Evolutionary conservation across 2,113 vertebrate genomes (phyloP).

Genomic region (Macrotis lagotis): DNA sequence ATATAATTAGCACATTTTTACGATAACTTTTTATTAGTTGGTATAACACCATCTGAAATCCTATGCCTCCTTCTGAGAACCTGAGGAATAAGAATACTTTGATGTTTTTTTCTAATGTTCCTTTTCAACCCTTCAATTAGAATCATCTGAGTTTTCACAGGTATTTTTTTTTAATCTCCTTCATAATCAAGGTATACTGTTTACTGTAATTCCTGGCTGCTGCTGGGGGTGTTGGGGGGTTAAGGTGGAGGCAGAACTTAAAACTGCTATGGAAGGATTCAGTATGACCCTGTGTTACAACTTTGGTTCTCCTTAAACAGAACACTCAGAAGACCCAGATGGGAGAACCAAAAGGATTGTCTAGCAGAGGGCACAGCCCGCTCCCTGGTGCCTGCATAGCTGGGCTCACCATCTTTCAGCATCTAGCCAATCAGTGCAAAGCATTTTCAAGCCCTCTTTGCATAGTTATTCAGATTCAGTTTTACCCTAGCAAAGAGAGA

Average conservation of each 20-base stretch:
- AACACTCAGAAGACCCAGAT: too few species aligned
- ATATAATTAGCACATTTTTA: slow-evolving; percentile 80
- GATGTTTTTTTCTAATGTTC: background rate
- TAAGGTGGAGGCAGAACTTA: slow-evolving; percentile 44
- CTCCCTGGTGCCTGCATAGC: too few species aligned
- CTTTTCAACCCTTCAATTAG: slow-evolving; percentile 36
- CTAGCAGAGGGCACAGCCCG: too few species aligned
- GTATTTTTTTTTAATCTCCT: slow-evolving; percentile 53
- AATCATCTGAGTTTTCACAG: slow-evolving; percentile 55
- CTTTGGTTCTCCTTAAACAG: too few species aligned
- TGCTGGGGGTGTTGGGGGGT: slow-evolving; percentile 42
- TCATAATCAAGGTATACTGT: slow-evolving; percentile 54
- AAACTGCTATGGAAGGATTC: slow-evolving; percentile 22
- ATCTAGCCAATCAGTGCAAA: too few species aligned
- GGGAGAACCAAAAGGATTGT: too few species aligned
- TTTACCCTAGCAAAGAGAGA: too few species aligned
- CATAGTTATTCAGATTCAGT: too few species aligned
- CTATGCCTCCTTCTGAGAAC: slow-evolving; percentile 52
- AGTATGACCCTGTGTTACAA: too few species aligned
- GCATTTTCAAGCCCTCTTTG: too few species aligned
- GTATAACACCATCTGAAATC: slow-evolving; percentile 65
- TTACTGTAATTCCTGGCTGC: slow-evolving; percentile 46
- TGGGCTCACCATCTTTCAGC: too few species aligned
- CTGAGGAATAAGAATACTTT: slow-evolving; percentile 50
- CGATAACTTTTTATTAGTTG: slow-evolving; percentile 74